Evolutionary conservation across 2,797 vertebrate species (phyloP).

Genomic region (Micromesistius poutassou): DNA sequence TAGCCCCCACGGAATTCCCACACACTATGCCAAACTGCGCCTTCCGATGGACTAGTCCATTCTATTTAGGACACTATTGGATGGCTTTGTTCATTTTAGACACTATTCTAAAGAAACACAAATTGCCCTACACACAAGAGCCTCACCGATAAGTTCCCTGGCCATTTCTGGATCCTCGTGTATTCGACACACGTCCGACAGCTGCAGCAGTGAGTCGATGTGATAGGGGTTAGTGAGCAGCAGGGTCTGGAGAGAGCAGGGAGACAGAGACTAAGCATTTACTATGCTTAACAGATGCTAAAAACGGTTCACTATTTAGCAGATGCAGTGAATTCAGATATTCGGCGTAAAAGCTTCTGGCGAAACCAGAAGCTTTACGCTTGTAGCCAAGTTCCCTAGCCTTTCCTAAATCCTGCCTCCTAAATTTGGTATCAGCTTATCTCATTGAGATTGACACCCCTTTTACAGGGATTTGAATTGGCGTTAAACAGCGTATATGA

Average conservation of each 20-base stretch:
- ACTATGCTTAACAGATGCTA: neutral
- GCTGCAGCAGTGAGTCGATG: constrained; percentile 92
- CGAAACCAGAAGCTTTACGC: neutral
- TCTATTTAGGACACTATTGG: neutral
- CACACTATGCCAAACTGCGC: neutral
- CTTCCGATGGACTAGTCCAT: neutral
- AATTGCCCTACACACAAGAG: neutral
- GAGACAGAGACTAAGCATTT: constrained; percentile 5
- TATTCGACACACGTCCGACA: constrained; percentile 92
- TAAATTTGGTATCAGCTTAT: no score
- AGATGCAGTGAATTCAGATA: neutral
- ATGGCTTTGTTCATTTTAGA: neutral
- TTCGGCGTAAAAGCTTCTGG: no score
- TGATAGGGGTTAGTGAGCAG: constrained; percentile 92
- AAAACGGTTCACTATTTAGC: neutral
- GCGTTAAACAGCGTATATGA: no score
- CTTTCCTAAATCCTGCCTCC: no score
- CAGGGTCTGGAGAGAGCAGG: constrained; percentile 74
- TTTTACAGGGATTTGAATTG: no score
- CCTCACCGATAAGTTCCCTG: constrained; percentile 86
- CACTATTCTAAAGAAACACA: neutral
- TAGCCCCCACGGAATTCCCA: neutral
- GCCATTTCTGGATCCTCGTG: constrained; percentile 98
- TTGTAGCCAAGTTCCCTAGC: no score
- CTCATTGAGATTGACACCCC: no score